These are phyloP conservation scores for Antechinus flavipes DNA, from an alignment of 2,113 vertebrate species.

Conservation along the genomic window DNA sequence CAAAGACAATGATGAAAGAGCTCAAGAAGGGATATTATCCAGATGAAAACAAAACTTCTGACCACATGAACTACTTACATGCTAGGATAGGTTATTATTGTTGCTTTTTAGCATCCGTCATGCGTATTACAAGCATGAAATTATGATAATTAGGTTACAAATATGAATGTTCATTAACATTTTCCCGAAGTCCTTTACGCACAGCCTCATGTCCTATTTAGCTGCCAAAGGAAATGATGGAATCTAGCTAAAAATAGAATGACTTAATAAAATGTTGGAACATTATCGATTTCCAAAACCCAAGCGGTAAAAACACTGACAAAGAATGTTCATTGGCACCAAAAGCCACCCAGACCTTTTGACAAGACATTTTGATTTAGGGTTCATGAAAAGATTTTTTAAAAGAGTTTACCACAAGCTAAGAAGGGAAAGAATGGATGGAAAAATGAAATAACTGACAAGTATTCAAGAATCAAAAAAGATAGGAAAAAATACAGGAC, in stretches of 20 bases:
- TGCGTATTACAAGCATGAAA: conserved; percentile 44
- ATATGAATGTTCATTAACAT: neutral
- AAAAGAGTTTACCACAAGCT: neutral
- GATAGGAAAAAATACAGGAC: neutral
- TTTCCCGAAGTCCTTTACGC: conserved; percentile 34
- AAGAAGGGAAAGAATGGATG: conserved; percentile 11
- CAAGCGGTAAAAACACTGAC: neutral
- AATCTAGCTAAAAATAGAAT: conserved; percentile 31
- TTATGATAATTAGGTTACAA: conserved; percentile 27
- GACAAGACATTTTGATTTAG: neutral
- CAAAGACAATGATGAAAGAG: conserved; percentile 29
- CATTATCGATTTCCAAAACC: neutral
- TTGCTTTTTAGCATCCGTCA: conserved; percentile 29
- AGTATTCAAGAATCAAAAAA: neutral
- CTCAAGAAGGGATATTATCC: neutral
- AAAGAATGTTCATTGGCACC: conserved; percentile 12
- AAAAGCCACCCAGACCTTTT: conserved; percentile 37
- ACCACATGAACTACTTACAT: neutral
- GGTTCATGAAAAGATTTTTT: neutral
- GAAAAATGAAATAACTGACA: conserved; percentile 8
- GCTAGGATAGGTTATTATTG: conserved; percentile 9
- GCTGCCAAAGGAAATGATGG: conserved; percentile 13
- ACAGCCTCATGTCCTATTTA: conserved; percentile 2
- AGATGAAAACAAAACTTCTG: neutral
- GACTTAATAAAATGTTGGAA: conserved; percentile 8